These are phyloP conservation scores for Myiopsitta monachus DNA, from an alignment of 2,113 vertebrate genomes.

Conservation along the genomic window DNA sequence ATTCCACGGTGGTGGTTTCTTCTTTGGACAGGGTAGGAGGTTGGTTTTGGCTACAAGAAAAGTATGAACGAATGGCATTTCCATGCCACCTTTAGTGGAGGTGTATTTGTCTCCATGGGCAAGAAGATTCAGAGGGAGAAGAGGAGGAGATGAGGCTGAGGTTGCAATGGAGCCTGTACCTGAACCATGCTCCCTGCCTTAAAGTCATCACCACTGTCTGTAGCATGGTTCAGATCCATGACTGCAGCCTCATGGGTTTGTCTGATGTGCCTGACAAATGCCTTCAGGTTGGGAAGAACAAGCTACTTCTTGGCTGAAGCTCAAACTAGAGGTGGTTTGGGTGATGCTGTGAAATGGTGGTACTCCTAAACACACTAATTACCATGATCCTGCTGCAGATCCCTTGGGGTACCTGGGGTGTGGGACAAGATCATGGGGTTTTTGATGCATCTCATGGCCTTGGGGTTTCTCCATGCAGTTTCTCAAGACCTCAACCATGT, in stretches of 20 bases:
- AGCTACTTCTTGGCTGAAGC: not conserved
- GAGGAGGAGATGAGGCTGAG: not conserved
- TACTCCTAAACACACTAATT: not conserved
- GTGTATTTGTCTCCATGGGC: fast-evolving
- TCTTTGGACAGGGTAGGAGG: fast-evolving
- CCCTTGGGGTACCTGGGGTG: not conserved
- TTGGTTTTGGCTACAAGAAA: not conserved
- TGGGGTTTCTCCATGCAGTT: not conserved
- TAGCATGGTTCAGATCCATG: fast-evolving
- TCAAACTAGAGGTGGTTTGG: not conserved
- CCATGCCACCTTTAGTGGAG: too few species aligned
- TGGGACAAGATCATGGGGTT: not conserved
- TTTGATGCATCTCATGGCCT: not conserved
- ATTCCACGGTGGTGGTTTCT: not conserved
- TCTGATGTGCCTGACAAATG: not conserved
- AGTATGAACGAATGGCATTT: fast-evolving
- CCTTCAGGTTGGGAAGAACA: not conserved
- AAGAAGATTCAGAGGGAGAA: not conserved
- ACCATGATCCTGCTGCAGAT: not conserved
- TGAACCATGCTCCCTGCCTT: not conserved
- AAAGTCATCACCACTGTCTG: not conserved
- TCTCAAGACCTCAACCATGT: not conserved
- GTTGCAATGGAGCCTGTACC: fast-evolving
- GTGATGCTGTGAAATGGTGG: fast-evolving
- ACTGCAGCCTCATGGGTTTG: not conserved